Conservation (phyloP, 1,140 invertebrate genomes). For the Araneus ventricosus region DNA sequence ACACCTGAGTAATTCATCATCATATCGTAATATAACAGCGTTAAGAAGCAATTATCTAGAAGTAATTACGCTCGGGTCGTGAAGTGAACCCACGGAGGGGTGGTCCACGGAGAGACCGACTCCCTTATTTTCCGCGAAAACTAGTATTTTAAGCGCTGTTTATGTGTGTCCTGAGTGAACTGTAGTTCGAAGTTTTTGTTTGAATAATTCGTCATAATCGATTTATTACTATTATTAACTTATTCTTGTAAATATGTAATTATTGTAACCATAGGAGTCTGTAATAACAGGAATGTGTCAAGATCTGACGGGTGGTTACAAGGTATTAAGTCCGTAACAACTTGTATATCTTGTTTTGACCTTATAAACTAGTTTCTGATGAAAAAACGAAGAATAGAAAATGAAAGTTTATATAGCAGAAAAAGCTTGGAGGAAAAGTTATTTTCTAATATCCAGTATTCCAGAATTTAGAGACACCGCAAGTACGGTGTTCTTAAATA, state of each 20-base stretch:
- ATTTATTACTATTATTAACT: neutral
- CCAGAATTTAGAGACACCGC: too few relatives aligned
- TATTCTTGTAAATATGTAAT: neutral
- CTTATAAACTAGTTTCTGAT: too few relatives aligned
- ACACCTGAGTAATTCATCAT: slow-evolving; percentile 23
- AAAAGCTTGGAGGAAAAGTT: too few relatives aligned
- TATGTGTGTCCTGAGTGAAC: neutral
- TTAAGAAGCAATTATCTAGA: slow-evolving; percentile 49
- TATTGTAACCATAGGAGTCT: neutral
- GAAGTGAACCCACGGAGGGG: slow-evolving; percentile 16
- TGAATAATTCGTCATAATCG: neutral
- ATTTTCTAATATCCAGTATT: too few relatives aligned
- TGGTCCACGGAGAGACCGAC: neutral
- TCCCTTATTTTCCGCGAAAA: slow-evolving; percentile 30
- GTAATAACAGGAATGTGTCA: too few relatives aligned
- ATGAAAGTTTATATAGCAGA: too few relatives aligned
- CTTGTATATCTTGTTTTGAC: too few relatives aligned
- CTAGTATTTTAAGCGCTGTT: neutral
- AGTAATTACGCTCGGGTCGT: slow-evolving; percentile 27
- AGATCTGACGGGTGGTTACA: too few relatives aligned
- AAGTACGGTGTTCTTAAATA: too few relatives aligned
- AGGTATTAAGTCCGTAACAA: too few relatives aligned
- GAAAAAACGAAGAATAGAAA: too few relatives aligned
- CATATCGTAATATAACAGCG: slow-evolving; percentile 1
- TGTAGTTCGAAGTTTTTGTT: neutral